phyloP scores from a whole-genome alignment of 2,113 vertebrate species.

The Microtus richardsoni region DNA sequence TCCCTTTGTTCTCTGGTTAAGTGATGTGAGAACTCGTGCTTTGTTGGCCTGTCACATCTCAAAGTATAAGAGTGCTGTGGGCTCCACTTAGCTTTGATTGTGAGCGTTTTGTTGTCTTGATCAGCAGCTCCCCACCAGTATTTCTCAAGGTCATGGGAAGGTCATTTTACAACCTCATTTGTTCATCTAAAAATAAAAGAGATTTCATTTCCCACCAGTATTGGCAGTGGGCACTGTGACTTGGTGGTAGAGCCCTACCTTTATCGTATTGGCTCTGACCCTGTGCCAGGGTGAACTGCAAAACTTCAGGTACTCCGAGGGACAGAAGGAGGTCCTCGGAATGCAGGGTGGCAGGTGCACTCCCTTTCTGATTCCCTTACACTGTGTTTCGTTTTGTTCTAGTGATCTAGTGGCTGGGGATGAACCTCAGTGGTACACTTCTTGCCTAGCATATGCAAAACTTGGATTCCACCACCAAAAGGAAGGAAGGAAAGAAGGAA shows the following conservation, averaged over 20 bases:
- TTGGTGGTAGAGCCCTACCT: background rate
- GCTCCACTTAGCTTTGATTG: background rate
- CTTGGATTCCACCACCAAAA: background rate
- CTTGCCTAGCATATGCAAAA: background rate
- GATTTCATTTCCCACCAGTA: background rate
- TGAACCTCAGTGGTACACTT: background rate
- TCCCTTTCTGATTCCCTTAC: background rate
- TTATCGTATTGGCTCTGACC: background rate
- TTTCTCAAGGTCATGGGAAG: background rate
- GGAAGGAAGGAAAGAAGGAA: no score
- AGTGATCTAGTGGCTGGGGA: background rate
- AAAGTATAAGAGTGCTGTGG: background rate
- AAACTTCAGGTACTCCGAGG: background rate
- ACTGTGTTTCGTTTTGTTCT: background rate
- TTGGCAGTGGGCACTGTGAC: background rate
- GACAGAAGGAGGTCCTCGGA: background rate
- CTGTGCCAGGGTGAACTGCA: background rate
- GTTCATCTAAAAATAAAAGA: background rate
- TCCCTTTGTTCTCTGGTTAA: background rate
- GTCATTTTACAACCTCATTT: background rate
- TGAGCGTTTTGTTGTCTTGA: background rate
- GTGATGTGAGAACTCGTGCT: background rate
- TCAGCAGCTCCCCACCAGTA: background rate
- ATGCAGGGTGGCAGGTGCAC: background rate
- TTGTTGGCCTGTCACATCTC: background rate